Base-by-base conservation (phyloP, 2,797 vertebrate species). In the Tolypeutes matacus region DNA sequence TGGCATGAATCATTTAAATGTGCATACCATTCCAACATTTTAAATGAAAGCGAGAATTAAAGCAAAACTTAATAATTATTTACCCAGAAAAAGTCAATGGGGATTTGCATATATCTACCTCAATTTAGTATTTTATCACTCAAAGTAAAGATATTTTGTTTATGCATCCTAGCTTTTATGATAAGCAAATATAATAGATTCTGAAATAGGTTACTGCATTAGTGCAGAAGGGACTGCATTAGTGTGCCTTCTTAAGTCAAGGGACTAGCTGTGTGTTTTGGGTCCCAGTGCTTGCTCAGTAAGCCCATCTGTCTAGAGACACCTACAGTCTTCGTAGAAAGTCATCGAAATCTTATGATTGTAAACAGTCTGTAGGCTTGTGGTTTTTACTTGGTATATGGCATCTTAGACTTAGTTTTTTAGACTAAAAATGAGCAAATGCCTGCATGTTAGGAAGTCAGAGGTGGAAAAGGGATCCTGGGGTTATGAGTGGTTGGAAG, bases 21-120 rank as follows among this genome's bases (percentile, higher is more conserved):
- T 3, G 31, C 1, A 12, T 15, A 78, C 9, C 34, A 67, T 3
- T 20, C 81, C 23, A 5, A 9, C 64, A 58, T 77, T 88, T 95
- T 96, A 93, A 9, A 13, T 80, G 86, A 95, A 95, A 95, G 34
- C 86, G 94, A 94, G 21, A 82, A 34, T 1, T 88, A 94, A 86
- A 51, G 3, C 65, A 87, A 76, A 83, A 70, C 4, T 82, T 81
- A 62, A 67, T 87, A 73, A 78, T 87, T 73, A 69, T 86, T 95
- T 96, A 53, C 18, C 25, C 23, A 31, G 73, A 31, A 64, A 62
- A 67, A 82, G 20, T 70, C 77, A 96, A 83, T 46, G 31, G 14
- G 8, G 4, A 83, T 83, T 93, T 80, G 29, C 27, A 51, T 46
- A 17, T 62, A 62, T 86, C 34, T 82, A 62, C 21, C 49, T 93